These are phyloP conservation scores for Lycorma delicatula DNA, from an alignment of 1,140 invertebrate genomes.

Conservation along the genomic window DNA sequence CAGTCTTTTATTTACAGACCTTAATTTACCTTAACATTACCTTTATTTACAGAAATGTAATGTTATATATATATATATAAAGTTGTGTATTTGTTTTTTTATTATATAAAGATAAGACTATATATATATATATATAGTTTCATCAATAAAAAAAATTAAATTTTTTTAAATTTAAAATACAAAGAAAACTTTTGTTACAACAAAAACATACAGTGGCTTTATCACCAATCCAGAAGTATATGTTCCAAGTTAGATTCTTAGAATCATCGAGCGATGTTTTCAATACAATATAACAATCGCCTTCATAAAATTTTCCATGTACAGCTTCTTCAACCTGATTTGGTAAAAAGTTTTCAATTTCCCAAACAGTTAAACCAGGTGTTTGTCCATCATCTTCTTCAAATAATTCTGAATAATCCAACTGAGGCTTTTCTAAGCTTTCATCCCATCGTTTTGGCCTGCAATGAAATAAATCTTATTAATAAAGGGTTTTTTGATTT, in stretches of 20 bases:
- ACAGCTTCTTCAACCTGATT: constrained; percentile 59
- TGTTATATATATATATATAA: no score
- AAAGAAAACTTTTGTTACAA: no score
- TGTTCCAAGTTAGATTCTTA: constrained; percentile 83
- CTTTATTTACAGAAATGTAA: no score
- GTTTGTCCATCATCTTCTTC: constrained; percentile 93
- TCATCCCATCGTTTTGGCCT: constrained; percentile 89
- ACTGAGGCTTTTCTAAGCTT: constrained; percentile 82
- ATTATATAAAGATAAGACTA: no score
- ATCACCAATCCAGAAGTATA: constrained; percentile 98
- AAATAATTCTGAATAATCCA: constrained; percentile 99
- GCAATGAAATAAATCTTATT: constrained; percentile 18
- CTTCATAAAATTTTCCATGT: constrained; percentile 98
- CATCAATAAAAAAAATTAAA: no score
- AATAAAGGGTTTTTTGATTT: no score
- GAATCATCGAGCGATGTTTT: constrained; percentile 84
- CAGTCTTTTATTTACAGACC: no score
- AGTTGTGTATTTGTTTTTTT: no score
- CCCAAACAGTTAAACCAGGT: constrained; percentile 84
- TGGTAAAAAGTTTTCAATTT: constrained; percentile 98
- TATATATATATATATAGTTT: no score
- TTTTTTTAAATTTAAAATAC: no score
- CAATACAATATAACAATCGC: constrained; percentile 96
- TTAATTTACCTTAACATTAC: no score
- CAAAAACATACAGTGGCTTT: constrained; percentile 71